Percentiles rank a stretch among this genome's conserved stretches.
phyloP scores from a whole-genome alignment of 1,140 invertebrate genomes.

The Manduca sexta region DNA sequence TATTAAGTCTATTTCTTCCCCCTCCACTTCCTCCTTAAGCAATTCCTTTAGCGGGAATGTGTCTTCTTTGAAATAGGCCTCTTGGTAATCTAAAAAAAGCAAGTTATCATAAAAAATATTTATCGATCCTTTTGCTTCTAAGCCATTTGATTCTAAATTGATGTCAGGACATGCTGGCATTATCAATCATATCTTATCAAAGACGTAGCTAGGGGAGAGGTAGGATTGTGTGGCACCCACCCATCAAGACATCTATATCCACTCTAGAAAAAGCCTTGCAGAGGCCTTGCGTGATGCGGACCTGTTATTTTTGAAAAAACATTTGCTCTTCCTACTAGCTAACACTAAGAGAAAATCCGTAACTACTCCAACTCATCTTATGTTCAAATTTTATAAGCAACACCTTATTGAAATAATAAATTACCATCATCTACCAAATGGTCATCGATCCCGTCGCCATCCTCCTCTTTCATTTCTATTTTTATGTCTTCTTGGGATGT shows the following conservation, averaged over 20 bases:
- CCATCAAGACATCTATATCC: too few relatives aligned
- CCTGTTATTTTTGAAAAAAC: background rate
- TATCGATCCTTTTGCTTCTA: background rate
- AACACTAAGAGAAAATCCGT: background rate
- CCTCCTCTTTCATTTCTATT: conserved; percentile 33
- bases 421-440: conserved; percentile 22
- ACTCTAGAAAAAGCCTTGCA: too few relatives aligned
- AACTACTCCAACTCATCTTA: conserved; percentile 7
- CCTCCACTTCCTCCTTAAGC: conserved; percentile 24
- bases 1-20: conserved; percentile 7
- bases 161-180: too few relatives aligned
- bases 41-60: conserved; percentile 19
- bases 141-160: too few relatives aligned
- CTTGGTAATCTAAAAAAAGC: conserved; percentile 21
- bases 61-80: conserved; percentile 26
- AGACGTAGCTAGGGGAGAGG: too few relatives aligned
- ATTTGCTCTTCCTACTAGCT: background rate
- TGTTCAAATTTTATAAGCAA: too few relatives aligned
- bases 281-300: too few relatives aligned
- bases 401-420: too few relatives aligned
- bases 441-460: conserved; percentile 18
- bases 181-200: too few relatives aligned
- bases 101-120: background rate
- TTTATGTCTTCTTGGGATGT: conserved; percentile 14
- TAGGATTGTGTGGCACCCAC: too few relatives aligned